Evolutionary conservation across 2,797 vertebrate genomes (phyloP).

Genomic region (Hyperoplus lanceolatus): DNA sequence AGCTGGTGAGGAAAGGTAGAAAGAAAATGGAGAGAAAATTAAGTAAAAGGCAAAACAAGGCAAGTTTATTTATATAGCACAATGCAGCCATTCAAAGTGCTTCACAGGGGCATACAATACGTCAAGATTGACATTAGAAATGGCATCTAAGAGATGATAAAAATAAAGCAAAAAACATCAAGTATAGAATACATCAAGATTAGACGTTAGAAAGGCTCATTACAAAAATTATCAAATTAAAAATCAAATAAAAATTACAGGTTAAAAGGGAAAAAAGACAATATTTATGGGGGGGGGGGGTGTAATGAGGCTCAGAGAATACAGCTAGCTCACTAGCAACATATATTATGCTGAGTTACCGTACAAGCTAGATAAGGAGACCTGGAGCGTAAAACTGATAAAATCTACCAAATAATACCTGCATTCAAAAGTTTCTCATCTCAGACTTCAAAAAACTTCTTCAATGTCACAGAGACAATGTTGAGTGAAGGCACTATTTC

Average conservation of each 20-base stretch:
- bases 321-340: not conserved
- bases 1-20: slow-evolving; percentile 78
- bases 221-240: no score
- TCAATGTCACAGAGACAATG: slow-evolving; percentile 51
- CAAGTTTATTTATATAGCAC: no score
- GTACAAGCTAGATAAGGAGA: not conserved
- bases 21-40: not conserved
- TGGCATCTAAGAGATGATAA: no score
- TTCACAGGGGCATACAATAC: no score
- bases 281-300: not conserved
- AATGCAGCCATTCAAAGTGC: no score
- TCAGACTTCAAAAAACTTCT: slow-evolving; percentile 33
- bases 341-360: not conserved
- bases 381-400: not conserved
- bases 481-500: slow-evolving; percentile 48
- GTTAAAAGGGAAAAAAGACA: no score
- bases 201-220: no score
- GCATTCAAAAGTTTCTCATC: slow-evolving; percentile 19
- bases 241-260: no score
- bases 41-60: not conserved
- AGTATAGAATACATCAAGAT: no score
- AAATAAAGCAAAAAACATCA: no score
- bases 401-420: not conserved
- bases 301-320: not conserved
- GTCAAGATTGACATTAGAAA: no score